phyloP scores from a whole-genome alignment of 2,888 invertebrate species.

The Andrena chrysosceles region DNA sequence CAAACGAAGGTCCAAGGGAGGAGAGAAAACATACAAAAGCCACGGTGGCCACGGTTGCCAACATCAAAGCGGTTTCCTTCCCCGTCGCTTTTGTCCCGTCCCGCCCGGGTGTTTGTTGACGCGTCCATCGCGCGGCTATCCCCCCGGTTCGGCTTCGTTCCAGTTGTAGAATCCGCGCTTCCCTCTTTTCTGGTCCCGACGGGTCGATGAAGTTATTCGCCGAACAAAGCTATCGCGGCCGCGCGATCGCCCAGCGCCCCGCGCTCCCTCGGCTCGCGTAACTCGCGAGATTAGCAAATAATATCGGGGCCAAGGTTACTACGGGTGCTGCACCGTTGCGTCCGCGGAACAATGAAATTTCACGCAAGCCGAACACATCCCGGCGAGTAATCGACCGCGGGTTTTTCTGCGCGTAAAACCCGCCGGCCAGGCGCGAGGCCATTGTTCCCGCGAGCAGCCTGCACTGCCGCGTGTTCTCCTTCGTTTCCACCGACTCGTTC shows the following conservation, averaged over 20 bases:
- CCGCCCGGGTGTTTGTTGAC: constrained; percentile 3
- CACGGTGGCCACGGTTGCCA: neutral
- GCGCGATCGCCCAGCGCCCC: constrained; percentile 41
- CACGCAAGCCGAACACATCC: constrained; percentile 65
- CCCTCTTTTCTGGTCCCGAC: constrained; percentile 53
- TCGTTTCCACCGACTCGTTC: constrained; percentile 67
- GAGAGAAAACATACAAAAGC: constrained; percentile 12
- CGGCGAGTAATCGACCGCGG: constrained; percentile 49
- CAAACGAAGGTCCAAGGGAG: neutral
- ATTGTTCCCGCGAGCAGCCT: constrained; percentile 55
- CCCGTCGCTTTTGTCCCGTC: constrained; percentile 6
- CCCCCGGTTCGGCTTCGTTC: constrained; percentile 20
- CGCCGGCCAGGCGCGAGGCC: constrained; percentile 70
- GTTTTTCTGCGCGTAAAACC: constrained; percentile 72
- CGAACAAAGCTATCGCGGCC: constrained; percentile 66
- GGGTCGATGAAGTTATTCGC: constrained; percentile 54
- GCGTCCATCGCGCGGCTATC: neutral
- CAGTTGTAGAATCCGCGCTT: constrained; percentile 42
- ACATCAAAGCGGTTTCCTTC: constrained; percentile 3
- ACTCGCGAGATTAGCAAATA: constrained; percentile 76
- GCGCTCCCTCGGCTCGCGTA: constrained; percentile 48
- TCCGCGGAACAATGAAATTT: constrained; percentile 73
- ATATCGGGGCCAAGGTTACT: constrained; percentile 83
- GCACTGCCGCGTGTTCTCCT: constrained; percentile 56
- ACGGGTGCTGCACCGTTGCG: constrained; percentile 65